Percentiles rank a stretch among this genome's conserved stretches.
phyloP scores from a whole-genome alignment of 2,797 vertebrate species.

The Trachurus trachurus region DNA sequence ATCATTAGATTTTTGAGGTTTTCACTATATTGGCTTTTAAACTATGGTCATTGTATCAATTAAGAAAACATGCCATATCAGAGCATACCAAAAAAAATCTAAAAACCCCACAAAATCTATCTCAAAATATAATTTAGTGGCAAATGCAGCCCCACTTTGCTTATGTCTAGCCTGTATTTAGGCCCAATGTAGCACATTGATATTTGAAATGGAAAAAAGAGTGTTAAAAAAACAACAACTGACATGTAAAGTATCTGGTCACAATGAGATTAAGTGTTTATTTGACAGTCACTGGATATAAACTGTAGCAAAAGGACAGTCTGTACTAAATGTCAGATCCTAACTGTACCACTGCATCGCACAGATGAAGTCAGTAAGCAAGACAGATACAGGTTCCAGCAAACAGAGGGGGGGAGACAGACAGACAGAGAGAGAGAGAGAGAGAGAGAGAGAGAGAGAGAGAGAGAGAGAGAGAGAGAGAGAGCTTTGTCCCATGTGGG shows the following conservation, averaged over 20 bases:
- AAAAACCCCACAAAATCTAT: neutral
- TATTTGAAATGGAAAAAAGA: neutral
- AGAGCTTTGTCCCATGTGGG: conserved; percentile 46
- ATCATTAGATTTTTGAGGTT: neutral
- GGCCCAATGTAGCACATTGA: neutral
- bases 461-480: conserved; percentile 12
- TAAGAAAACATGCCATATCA: neutral
- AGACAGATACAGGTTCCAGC: neutral
- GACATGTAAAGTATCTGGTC: conserved; percentile 17
- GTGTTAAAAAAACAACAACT: neutral
- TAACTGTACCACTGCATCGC: conserved; percentile 10
- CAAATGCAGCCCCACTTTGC: neutral
- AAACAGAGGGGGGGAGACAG: neutral
- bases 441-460: conserved; percentile 9
- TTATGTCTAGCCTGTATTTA: neutral
- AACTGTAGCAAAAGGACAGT: conserved; percentile 19
- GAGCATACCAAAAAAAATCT: neutral
- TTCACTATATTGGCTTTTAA: neutral
- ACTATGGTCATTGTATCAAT: neutral
- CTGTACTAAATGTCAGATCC: conserved; percentile 35
- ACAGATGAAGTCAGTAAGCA: conserved; percentile 1
- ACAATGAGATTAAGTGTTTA: conserved; percentile 25
- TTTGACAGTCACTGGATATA: conserved; percentile 30
- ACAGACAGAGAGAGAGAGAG: conserved; percentile 8
- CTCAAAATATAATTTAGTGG: conserved; percentile 1